These are phyloP conservation scores for Drepana falcataria DNA, from an alignment of 2,888 invertebrate genomes.

Conservation along the genomic window DNA sequence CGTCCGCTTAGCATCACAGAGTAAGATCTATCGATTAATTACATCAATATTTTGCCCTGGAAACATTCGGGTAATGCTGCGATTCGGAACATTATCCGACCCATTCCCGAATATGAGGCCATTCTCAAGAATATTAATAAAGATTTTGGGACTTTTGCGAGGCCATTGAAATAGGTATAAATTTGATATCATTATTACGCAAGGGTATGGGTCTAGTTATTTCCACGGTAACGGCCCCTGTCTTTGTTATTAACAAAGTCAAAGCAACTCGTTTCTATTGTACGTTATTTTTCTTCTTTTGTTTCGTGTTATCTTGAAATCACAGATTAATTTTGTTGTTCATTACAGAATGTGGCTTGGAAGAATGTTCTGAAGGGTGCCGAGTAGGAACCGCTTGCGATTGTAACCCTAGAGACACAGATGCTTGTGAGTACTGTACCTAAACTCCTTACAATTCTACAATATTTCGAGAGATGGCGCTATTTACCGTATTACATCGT, in stretches of 20 bases:
- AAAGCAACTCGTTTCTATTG: no score
- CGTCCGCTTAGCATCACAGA: neutral
- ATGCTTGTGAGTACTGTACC: constrained; percentile 44
- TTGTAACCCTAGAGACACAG: constrained; percentile 59
- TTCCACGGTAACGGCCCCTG: no score
- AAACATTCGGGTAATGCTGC: constrained; percentile 4
- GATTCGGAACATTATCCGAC: constrained; percentile 21
- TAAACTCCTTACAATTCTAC: neutral
- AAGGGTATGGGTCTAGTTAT: no score
- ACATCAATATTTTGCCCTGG: neutral
- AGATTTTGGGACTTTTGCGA: constrained; percentile 8
- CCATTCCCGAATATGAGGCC: constrained; percentile 12
- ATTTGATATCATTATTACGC: neutral
- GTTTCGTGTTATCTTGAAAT: no score
- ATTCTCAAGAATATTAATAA: constrained; percentile 19
- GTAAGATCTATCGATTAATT: neutral
- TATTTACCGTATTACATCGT: no score
- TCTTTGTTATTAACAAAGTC: no score
- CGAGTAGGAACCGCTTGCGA: constrained; percentile 47
- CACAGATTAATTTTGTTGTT: constrained; percentile 3
- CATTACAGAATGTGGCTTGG: constrained; percentile 60
- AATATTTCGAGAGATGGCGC: no score
- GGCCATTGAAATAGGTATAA: constrained; percentile 1
- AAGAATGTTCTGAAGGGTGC: constrained; percentile 64
- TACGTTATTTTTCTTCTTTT: no score